Base-by-base conservation (phyloP, 2,888 invertebrate species). In the Xestia ashworthii region DNA sequence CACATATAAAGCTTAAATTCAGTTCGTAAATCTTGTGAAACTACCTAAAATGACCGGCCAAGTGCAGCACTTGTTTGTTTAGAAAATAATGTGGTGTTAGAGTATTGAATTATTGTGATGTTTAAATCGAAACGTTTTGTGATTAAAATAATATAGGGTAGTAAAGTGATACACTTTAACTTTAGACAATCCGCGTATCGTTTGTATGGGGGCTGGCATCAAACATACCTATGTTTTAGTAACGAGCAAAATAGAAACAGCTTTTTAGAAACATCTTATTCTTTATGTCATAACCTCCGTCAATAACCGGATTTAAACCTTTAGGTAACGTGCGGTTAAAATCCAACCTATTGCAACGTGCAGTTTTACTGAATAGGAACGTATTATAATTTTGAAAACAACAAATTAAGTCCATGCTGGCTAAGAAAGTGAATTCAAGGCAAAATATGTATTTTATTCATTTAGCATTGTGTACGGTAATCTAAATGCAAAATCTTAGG, bases 11-110 rank as follows among this genome's bases (percentile, higher is more conserved):
- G 66, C 75, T 81, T 66, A 78, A 84, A 80, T 82, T 80, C 73
- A 64, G 84, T 71, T 72, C 66, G 48, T 82, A 82, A 86, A 78
- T 86, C 78, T 84, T 65, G 58, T 70, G 65, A 67, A 76, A 84
- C 71, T 69, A 77, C 58, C 69, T 80, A 74, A 76, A 78, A 77
- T 80, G 46, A 55, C 66, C 16, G 22, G 67, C 19, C 19, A 71
- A 77, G 44, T 86, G 25, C 74, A 76, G 41, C 68, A 65, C 25
- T 62, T 64, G 72, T 81, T 81, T 76, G 48, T 76, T 19, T 25
- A 70, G 75, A 70, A 80, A 84, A 84, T 77, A 71, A 74, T n/a
- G 32, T 16, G 44, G n/a, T 73, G 60, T 32, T 74, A 62, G 53
- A 53, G 64, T 66, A 46, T 69, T 72, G 22, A 71, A 60, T 55